Conservation (phyloP, 2,888 invertebrate genomes). For the Eristalis tenax region DNA sequence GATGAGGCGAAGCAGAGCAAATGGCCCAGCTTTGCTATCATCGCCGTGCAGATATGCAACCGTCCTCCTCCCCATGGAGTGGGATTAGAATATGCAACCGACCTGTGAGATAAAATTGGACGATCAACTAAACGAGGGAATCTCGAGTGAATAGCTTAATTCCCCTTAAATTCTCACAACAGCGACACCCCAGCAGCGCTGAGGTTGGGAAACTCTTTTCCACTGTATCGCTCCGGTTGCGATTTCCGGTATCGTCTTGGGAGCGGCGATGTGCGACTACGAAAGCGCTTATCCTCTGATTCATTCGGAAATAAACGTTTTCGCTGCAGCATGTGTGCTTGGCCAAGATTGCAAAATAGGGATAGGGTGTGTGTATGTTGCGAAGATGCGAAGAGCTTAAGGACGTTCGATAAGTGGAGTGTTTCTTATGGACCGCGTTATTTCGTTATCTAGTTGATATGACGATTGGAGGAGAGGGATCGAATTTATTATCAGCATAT, state of each 20-base stretch:
- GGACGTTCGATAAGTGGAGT: neutral
- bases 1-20: neutral
- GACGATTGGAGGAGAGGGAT: no score
- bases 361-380: neutral
- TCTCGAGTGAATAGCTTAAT: constrained; percentile 45
- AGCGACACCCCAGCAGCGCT: neutral
- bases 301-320: constrained; percentile 50
- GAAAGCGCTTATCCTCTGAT: constrained; percentile 63
- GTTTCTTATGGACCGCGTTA: neutral
- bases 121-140: constrained; percentile 47
- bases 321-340: constrained; percentile 2
- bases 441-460: neutral
- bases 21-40: neutral
- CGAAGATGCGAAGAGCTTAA: neutral
- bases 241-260: constrained; percentile 50
- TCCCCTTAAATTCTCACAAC: neutral
- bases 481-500: no score
- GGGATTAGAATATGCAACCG: constrained; percentile 29
- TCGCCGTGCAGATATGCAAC: constrained; percentile 44
- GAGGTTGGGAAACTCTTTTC: neutral
- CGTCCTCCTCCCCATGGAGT: neutral
- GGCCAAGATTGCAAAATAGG: neutral
- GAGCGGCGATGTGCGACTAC: constrained; percentile 53
- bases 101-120: constrained; percentile 43
- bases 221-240: constrained; percentile 27